A percentile compares a stretch with the other conserved stretches of the same genome.
Evolutionary conservation across 2,113 vertebrate species (phyloP).

Genomic region (Acinonyx jubatus): DNA sequence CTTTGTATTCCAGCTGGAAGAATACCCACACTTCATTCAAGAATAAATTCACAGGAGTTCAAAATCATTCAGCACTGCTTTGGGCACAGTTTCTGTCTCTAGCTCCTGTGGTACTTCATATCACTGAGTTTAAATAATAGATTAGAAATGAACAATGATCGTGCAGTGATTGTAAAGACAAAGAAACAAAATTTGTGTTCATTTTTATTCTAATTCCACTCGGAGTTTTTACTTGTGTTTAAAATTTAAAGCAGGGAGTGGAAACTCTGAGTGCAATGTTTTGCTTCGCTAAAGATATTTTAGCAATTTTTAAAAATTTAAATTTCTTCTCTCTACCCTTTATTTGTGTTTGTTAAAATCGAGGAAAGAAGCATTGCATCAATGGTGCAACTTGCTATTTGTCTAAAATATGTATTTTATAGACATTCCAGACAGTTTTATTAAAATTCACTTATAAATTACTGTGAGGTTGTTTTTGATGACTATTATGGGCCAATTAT

Average conservation of each 20-base stretch:
- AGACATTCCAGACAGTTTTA: neutral
- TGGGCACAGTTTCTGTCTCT: neutral
- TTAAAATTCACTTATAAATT: neutral
- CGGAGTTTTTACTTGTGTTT: neutral
- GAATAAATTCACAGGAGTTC: slow-evolving; percentile 29
- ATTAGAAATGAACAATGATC: neutral
- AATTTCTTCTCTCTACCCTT: neutral
- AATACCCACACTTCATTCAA: neutral
- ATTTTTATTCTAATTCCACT: neutral
- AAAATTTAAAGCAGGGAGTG: neutral
- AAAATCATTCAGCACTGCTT: neutral
- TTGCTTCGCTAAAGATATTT: neutral
- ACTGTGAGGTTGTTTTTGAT: neutral
- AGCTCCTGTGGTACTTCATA: neutral
- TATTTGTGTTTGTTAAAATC: neutral
- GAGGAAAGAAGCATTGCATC: neutral
- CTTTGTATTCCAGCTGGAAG: neutral
- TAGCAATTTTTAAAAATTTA: neutral
- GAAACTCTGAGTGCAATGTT: neutral
- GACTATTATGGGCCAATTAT: neutral
- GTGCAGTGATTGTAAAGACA: neutral
- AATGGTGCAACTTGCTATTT: neutral
- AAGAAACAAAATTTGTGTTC: neutral
- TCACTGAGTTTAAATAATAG: slow-evolving; percentile 47
- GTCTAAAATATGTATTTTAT: neutral